phyloP scores from a whole-genome alignment of 2,888 invertebrate species.

The Scaptomyza reducta region DNA sequence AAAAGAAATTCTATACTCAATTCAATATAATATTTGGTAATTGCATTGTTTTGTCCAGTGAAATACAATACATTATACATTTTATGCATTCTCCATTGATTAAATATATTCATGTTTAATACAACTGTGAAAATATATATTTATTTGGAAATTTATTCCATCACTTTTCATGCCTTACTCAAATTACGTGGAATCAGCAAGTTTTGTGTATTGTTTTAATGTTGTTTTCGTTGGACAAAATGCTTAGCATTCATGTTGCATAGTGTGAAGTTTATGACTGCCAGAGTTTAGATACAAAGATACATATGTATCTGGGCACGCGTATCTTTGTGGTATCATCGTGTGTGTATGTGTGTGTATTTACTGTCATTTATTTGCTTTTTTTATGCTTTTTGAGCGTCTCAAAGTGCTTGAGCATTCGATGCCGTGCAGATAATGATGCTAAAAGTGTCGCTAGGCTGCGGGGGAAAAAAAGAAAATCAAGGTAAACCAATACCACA shows the following conservation, averaged over 20 bases:
- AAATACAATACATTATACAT: conserved; percentile 3
- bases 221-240: conserved; percentile 8
- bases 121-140: background rate
- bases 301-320: conserved; percentile 17
- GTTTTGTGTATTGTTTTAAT: background rate
- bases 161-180: background rate
- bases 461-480: conserved; percentile 16
- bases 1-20: background rate
- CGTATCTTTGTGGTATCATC: conserved; percentile 32
- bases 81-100: background rate
- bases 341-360: conserved; percentile 36
- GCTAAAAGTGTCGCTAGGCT: conserved; percentile 67
- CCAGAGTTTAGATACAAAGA: background rate
- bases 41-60: background rate
- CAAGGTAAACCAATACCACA: conserved; percentile 65
- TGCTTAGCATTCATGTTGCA: conserved; percentile 11
- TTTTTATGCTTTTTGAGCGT: conserved; percentile 72
- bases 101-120: background rate
- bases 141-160: background rate
- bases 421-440: conserved; percentile 78
- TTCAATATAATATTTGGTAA: background rate
- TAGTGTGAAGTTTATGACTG: conserved; percentile 16
- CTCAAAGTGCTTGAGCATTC: conserved; percentile 73
- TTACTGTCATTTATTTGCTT: conserved; percentile 66
- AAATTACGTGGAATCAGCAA: background rate